Evolutionary conservation across 2,113 vertebrate genomes (phyloP).

Genomic region (Hydrochoerus hydrochaeris): DNA sequence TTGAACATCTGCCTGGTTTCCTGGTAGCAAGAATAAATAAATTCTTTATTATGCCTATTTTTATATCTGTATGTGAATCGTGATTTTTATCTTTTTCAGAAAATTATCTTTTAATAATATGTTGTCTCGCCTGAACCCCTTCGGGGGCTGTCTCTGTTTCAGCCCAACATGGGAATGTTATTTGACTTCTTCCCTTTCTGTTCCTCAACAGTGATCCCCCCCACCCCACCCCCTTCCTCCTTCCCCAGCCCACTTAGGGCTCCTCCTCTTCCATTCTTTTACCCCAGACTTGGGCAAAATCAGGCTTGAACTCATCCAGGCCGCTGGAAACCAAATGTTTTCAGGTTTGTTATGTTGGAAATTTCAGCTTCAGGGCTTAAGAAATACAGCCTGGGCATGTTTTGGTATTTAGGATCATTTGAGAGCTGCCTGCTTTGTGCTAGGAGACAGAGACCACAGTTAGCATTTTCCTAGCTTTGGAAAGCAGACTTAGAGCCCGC

Average conservation of each 20-base stretch:
- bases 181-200: neutral
- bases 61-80: constrained; percentile 4
- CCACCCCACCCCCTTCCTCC: no score
- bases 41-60: constrained; percentile 24
- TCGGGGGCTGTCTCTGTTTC: constrained; percentile 34
- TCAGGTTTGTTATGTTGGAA: constrained; percentile 73
- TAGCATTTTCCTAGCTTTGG: constrained; percentile 49
- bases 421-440: constrained; percentile 52
- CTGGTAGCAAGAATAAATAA: constrained; percentile 33
- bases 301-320: constrained; percentile 62
- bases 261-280: constrained; percentile 48
- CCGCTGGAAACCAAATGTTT: constrained; percentile 77
- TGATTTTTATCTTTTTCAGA: constrained; percentile 57
- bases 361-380: constrained; percentile 66
- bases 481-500: constrained; percentile 14
- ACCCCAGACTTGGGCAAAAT: constrained; percentile 59
- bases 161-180: neutral
- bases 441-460: constrained; percentile 61
- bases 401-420: constrained; percentile 74
- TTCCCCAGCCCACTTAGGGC: neutral
- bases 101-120: constrained; percentile 56
- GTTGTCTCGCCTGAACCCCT: constrained; percentile 37
- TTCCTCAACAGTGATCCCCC: neutral
- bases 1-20: constrained; percentile 49
- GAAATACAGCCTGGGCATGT: constrained; percentile 73